Evolutionary conservation across 2,797 vertebrate genomes (phyloP), one percentile per base, ranked within the genome.

Genomic region (Coendou prehensilis): DNA sequence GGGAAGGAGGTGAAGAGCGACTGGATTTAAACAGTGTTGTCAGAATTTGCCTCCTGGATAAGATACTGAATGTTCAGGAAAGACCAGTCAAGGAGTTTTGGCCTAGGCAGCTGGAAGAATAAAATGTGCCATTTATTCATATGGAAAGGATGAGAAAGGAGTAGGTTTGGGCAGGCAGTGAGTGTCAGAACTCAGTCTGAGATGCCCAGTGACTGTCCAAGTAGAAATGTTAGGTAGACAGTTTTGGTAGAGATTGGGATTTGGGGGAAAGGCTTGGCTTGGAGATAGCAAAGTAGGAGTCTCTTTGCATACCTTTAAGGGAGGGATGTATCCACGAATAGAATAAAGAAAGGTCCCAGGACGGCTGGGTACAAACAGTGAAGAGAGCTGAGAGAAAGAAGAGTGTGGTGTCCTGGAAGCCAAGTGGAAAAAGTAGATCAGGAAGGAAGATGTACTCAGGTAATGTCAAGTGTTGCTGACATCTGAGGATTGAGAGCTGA

Each of bases 381-480:
- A 54, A 73, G 76, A 87, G 56, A 41, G 45, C 33, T 20, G 30
- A 91, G 23, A 52, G 4, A 61, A 87, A 28, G 71, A 69, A 67
- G 87, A 59, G 41, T 28, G 5, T 69, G 67, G 41, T 54, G 5
- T 79, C 54, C 61, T 85, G 30, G 18, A 90, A 87, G 63, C 71
- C 47, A 23, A 76, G 33, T 63, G 64, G 33, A 63, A 54, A 75
- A 91, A 54, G n/a, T 57, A 81, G 69, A 75, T 85, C 5, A 63
- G 76, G 91, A 89, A 93, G 59, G 50, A 86, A 79, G 93, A 73
- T 22, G 2, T 61, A 37, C 50, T 88, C 82, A 41, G 11, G 75
- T 4, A 10, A 3, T 86, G 37, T 86, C 69, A 80, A 28, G 23
- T 50, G 33, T 81, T 63, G 78, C 79, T 96, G 63, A 54, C 54